Evolutionary conservation across 1,140 invertebrate species (phyloP), one percentile per base, ranked within the genome.

Genomic region (Popillia japonica): DNA sequence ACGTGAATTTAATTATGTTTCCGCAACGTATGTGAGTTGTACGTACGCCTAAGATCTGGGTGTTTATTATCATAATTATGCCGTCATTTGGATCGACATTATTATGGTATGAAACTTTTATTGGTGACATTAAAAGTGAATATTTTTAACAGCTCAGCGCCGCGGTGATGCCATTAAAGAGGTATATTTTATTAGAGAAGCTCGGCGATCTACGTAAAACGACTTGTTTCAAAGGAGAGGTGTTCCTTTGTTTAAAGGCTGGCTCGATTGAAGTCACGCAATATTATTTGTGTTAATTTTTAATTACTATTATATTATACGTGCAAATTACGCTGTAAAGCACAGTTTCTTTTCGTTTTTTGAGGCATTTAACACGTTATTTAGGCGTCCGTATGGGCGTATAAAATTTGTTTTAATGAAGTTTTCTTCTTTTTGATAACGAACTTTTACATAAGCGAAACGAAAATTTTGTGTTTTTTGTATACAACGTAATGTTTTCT

Each of bases 261-360:
- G 17, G 7, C 22, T 23, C 27, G 20, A 68, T 68, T 68, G 61
- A 68, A 68, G 61, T 68, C 61, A 68, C 61, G 61, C 61, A 68
- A 68, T 68, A 68, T 68, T 68, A 68, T 68, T 23, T 68, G 23
- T 20, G 61, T 68, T 68, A 68, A 68, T 34, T 68, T 68, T 68
- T 68, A 68, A 68, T 68, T 68, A 68, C 61, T 68, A 11, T 68
- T 68, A 68, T 68, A 68, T 68, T 34, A 68, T 68, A 68, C 61
- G 61, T 20, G 61, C 17, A 34, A 68, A 68, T 68, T 68, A 4
- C 27, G 61, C 3, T 20, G 27, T 55, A 55, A 55, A 55, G 48
- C 48, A 55, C 14, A 55, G 48, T 34, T 68, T 11, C 22, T 34
- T 23, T 68, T 27, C 61, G 61, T 27, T 34, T 68, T n/a, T 20